Base-by-base conservation (phyloP, 2,888 invertebrate species). In the Ferrisia virgata region DNA sequence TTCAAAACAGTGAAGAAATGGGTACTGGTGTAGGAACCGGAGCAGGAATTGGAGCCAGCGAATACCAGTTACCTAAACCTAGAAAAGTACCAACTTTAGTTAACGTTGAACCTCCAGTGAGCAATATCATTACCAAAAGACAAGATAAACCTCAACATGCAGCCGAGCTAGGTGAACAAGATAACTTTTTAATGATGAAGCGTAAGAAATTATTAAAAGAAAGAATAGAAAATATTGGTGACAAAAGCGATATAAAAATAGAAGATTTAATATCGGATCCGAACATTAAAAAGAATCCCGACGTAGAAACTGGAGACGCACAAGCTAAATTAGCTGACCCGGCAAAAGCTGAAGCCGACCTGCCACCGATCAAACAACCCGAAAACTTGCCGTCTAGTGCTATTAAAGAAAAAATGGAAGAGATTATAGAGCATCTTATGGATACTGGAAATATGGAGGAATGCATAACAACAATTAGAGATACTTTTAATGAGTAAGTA, bases 401-500 rank as follows among this genome's bases (percentile, higher is more conserved):
- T 15, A 83, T 83, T 13, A 83, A 83, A 72, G 83, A 83, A 43
- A 83, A 83, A 72, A 83, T 83, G 83, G 28, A 76, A 31, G 83
- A 83, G 31, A 83, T 83, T 43, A 83, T 83, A 25, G 83, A 83
- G 25, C 43, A 31, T 28, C 28, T 83, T 8, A 83, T 83, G 83
- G 43, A 40, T 18, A 76, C 43, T 15, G 83, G 72, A 1, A 47
- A 83, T 18, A 76, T 47, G 72, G 83, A 83, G 0, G 83, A 76
- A n/a, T 76, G 83, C 13, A 39, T 83, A 11, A 36, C 64, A 8
- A 83, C 39, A 8, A 40, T 83, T 2, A 72, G 43, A 43, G 83
- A 83, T 72, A 76, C 83, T 9, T 83, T 83, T 28, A 83, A 83
- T 76, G 83, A 83, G 83, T 83, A 69, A 72, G 83, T 47, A 31